Percentiles rank a stretch among this genome's conserved stretches.
These are phyloP conservation scores for rabbit (Oryctolagus cuniculus) DNA, from an alignment of 2,113 vertebrate genomes.

Conservation along the genomic window DNA sequence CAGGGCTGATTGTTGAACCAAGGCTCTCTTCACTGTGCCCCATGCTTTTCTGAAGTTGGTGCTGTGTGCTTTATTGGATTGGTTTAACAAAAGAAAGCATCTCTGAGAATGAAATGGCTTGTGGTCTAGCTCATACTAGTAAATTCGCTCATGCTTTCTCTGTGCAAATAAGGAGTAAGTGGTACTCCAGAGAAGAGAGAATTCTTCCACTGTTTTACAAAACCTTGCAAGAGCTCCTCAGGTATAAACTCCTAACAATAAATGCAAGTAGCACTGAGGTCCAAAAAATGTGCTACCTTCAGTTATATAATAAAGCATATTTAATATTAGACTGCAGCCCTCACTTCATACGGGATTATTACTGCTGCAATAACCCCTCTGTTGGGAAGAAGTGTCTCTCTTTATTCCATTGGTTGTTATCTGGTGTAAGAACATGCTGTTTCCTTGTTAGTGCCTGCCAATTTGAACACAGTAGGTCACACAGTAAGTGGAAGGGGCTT, in stretches of 20 bases:
- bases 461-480: constrained; percentile 63
- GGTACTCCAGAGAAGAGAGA: constrained; percentile 31
- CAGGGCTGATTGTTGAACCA: background rate
- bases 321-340: constrained; percentile 4
- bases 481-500: constrained; percentile 57
- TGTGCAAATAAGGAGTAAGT: constrained; percentile 15
- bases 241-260: constrained; percentile 48
- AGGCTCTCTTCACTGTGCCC: background rate
- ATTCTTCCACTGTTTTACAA: constrained; percentile 47
- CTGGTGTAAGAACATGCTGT: constrained; percentile 49
- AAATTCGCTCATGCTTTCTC: constrained; percentile 14
- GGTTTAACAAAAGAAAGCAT: constrained; percentile 51
- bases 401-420: constrained; percentile 46
- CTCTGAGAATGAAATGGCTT: constrained; percentile 42
- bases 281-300: background rate
- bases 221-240: constrained; percentile 16
- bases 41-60: constrained; percentile 26
- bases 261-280: constrained; percentile 38
- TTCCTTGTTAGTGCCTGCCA: constrained; percentile 46
- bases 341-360: background rate
- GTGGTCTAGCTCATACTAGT: background rate
- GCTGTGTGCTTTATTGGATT: constrained; percentile 1
- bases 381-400: constrained; percentile 26
- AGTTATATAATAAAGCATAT: constrained; percentile 7
- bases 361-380: constrained; percentile 38